Base-by-base conservation (phyloP, 2,888 invertebrate genomes). In the Pristionchus entomophagus region DNA sequence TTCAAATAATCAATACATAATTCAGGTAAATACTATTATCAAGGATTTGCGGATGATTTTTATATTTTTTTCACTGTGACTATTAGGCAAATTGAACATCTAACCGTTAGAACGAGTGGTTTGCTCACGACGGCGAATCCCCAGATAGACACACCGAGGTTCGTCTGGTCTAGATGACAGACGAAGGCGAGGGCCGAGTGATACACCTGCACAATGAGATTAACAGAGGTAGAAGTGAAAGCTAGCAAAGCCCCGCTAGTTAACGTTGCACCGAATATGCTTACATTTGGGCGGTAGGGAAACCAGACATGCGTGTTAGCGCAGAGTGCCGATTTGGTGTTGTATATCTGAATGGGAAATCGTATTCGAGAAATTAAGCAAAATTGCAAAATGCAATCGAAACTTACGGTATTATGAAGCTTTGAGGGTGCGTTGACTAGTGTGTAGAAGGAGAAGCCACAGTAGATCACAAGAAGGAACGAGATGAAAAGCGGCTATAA, bases 121-220 rank as follows among this genome's bases (percentile, higher is more conserved):
- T 83, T 83, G 62, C 62, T 62, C 22, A 83, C 62, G 38, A 83
- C 62, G 12, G 83, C 83, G 45, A 83, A 83, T 59, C 83, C 83
- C 83, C 83, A 83, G 19, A 83, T 83, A 32, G 83, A 83, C 38
- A 83, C 51, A 12, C 83, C 83, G 49, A 83, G 83, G 35, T 83
- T 83, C 26, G 83, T 53, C 62, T 83, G 83, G 26, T 83, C 83
- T 29, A 83, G 83, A 65, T 83, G 83, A 53, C 83, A 83, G 14
- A 65, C 41, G 32, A 83, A 83, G 22, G 83, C 83, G 49, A 83
- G 59, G 22, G 83, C 83, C 26, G 83, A 62, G 26, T 83, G 83
- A 22, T 83, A 83, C 2, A 83, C 65, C 83, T 83, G 38, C 6
- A 6, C 8, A 14, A 14, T 10, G 6, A 45, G 14, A 45, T 45